These are phyloP conservation scores for Microctonus brassicae DNA, from an alignment of 2,888 invertebrate genomes.

Conservation along the genomic window DNA sequence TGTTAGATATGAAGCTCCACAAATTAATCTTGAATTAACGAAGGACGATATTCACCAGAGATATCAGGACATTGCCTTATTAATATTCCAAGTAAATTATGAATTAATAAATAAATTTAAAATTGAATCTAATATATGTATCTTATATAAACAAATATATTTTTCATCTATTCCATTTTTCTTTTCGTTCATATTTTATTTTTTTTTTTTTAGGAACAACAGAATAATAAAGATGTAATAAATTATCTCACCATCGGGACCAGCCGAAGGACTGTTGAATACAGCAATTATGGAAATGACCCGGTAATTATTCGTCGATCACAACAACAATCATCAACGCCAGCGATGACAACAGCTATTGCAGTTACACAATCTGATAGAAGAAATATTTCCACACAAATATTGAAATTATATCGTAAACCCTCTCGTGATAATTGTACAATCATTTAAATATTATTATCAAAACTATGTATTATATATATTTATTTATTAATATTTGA, in stretches of 20 bases:
- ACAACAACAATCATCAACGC: background rate
- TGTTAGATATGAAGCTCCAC: slow-evolving; percentile 59
- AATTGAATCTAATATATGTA: background rate
- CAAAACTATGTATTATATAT: background rate
- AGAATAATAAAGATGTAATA: slow-evolving; percentile 48
- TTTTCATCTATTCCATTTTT: slow-evolving; percentile 30
- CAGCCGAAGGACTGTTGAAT: slow-evolving; percentile 63
- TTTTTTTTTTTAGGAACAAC: slow-evolving; percentile 64
- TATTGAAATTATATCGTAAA: slow-evolving; percentile 54
- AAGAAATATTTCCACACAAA: slow-evolving; percentile 43
- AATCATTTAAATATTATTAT: slow-evolving; percentile 49
- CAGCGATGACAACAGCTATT: background rate
- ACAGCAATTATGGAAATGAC: slow-evolving; percentile 65
- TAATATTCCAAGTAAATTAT: slow-evolving; percentile 67
- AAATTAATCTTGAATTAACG: slow-evolving; percentile 52
- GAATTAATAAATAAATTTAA: no score
- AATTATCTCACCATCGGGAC: slow-evolving; percentile 63
- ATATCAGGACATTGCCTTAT: slow-evolving; percentile 63
- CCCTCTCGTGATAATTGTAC: slow-evolving; percentile 52
- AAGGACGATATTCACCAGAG: slow-evolving; percentile 60
- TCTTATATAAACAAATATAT: background rate
- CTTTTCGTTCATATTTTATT: no score
- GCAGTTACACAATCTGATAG: slow-evolving; percentile 20
- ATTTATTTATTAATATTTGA: background rate
- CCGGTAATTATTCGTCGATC: slow-evolving; percentile 59